Conservation (phyloP, 37 sponge, comb jelly and placozoan genomes). For the Eunapius fragilis region DNA sequence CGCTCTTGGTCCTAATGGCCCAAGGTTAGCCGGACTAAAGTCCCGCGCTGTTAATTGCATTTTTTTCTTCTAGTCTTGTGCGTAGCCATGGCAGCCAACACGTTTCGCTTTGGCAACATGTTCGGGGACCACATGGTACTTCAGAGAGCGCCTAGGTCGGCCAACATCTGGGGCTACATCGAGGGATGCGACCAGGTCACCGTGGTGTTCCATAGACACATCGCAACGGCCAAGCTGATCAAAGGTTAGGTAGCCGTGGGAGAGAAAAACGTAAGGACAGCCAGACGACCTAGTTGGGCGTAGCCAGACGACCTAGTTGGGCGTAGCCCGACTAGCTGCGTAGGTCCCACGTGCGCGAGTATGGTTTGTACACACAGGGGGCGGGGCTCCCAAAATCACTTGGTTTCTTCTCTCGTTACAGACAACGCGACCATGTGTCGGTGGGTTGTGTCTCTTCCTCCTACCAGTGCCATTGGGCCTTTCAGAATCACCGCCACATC, state of each 20-base stretch:
- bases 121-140: constrained; percentile 64
- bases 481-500: constrained; percentile 44
- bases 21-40: background rate
- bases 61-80: background rate
- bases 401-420: background rate
- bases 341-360: too few relatives aligned
- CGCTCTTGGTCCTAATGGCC: background rate
- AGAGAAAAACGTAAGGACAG: background rate
- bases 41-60: background rate
- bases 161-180: constrained; percentile 52
- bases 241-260: background rate
- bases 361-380: background rate
- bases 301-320: too few relatives aligned
- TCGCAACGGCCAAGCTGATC: constrained; percentile 6
- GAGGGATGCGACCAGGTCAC: constrained; percentile 14
- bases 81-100: background rate
- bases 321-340: too few relatives aligned
- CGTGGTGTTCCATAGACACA: constrained; percentile 12
- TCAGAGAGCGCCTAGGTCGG: constrained; percentile 45
- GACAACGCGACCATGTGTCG: background rate
- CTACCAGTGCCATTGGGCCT: constrained; percentile 4
- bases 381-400: background rate
- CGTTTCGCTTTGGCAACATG: constrained; percentile 43
- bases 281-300: too few relatives aligned
- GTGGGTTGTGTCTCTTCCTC: constrained; percentile 43